Evolutionary conservation across 2,113 vertebrate genomes (phyloP).

Genomic region (Poeciliopsis prolifica): DNA sequence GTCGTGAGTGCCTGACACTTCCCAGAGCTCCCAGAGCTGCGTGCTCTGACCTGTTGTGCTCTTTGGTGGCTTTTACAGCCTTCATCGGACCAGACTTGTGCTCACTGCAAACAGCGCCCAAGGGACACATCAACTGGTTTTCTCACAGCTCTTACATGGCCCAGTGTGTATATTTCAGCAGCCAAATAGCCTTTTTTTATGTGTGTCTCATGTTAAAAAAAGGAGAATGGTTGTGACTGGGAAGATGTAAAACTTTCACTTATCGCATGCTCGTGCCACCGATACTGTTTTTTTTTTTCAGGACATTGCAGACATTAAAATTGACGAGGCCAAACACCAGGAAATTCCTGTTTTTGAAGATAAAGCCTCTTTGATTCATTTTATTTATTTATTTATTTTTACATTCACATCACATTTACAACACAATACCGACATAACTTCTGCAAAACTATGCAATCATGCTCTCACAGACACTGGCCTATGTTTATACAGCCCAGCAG

Average conservation of each 20-base stretch:
- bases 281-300: slow-evolving; percentile 9
- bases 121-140: slow-evolving; percentile 24
- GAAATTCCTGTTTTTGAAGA: not conserved
- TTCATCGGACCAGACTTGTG: slow-evolving; percentile 10
- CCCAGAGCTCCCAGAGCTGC: slow-evolving; percentile 21
- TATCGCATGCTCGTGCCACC: slow-evolving; percentile 29
- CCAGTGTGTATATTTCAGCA: slow-evolving; percentile 13
- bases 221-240: slow-evolving; percentile 44
- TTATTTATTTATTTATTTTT: not conserved
- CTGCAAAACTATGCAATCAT: not conserved
- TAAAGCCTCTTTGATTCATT: not conserved
- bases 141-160: slow-evolving; percentile 43
- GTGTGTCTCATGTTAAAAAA: slow-evolving; percentile 39
- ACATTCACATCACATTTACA: slow-evolving; percentile 15
- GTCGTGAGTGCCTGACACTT: slow-evolving; percentile 29
- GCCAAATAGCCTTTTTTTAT: slow-evolving; percentile 15
- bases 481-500: slow-evolving; percentile 59
- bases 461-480: slow-evolving; percentile 18
- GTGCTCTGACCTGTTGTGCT: slow-evolving; percentile 48
- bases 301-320: slow-evolving; percentile 8
- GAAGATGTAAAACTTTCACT: slow-evolving; percentile 41
- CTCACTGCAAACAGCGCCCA: slow-evolving; percentile 6
- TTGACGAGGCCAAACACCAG: not conserved
- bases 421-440: not conserved
- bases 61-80: slow-evolving; percentile 49